Percentiles rank a stretch among this genome's conserved stretches.
These are phyloP conservation scores for Xanthorhoe designata DNA, from an alignment of 2,888 invertebrate species.

Conservation along the genomic window DNA sequence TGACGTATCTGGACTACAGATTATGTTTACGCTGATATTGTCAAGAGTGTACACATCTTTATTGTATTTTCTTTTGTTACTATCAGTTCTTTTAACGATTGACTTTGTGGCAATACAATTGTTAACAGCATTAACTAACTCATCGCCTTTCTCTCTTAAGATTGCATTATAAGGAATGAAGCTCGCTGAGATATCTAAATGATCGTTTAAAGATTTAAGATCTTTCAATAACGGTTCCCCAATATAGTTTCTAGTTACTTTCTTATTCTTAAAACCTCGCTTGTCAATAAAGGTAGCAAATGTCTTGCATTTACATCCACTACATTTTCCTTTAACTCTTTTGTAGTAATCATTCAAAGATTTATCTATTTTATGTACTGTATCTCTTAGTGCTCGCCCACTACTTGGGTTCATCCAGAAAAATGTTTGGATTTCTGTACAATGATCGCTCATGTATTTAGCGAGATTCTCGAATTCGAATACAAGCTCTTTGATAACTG, in stretches of 20 bases:
- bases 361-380: constrained; percentile 65
- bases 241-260: constrained; percentile 33
- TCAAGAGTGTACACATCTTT: constrained; percentile 65
- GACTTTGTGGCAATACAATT: constrained; percentile 46
- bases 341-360: constrained; percentile 68
- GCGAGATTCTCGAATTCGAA: constrained; percentile 71
- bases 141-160: constrained; percentile 46
- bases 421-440: constrained; percentile 74
- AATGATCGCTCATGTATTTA: constrained; percentile 69
- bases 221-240: constrained; percentile 26
- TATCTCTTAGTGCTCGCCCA: constrained; percentile 66
- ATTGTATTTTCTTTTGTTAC: constrained; percentile 30
- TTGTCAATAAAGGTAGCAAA: constrained; percentile 64
- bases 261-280: constrained; percentile 44
- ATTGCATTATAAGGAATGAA: constrained; percentile 43
- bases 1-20: constrained; percentile 55
- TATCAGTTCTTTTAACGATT: constrained; percentile 39
- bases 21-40: constrained; percentile 69
- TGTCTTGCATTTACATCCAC: constrained; percentile 63
- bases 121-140: constrained; percentile 45
- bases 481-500: constrained; percentile 68
- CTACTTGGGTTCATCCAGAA: constrained; percentile 73
- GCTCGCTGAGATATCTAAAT: constrained; percentile 13
- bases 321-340: constrained; percentile 69
- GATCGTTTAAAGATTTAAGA: constrained; percentile 19